phyloP scores from a whole-genome alignment of 2,888 invertebrate genomes.

The Diarsia mendica region DNA sequence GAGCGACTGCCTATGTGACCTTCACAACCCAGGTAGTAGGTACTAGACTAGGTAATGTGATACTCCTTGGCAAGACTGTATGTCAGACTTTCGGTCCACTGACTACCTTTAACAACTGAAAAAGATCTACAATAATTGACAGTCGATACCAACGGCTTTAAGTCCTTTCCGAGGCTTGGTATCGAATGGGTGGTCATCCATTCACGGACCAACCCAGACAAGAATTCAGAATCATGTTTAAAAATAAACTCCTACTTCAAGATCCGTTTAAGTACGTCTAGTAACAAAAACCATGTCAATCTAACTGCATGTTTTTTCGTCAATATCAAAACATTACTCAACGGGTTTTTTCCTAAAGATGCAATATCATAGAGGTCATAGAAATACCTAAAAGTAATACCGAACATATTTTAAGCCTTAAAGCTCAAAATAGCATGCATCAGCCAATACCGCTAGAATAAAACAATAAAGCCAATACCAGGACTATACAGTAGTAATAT shows the following conservation, averaged over 20 bases:
- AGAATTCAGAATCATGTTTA: neutral
- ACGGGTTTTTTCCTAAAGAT: neutral
- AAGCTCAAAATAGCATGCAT: slow-evolving; percentile 29
- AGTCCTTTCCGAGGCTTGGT: too few relatives aligned
- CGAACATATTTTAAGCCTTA: neutral
- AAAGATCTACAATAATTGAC: too few relatives aligned
- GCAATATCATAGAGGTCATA: slow-evolving; percentile 10
- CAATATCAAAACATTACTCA: neutral
- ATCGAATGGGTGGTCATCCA: too few relatives aligned
- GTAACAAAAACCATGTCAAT: neutral
- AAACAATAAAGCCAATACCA: slow-evolving; percentile 46
- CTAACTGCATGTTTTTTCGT: neutral
- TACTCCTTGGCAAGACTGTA: too few relatives aligned
- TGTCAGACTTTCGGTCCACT: too few relatives aligned
- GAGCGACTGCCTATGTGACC: too few relatives aligned
- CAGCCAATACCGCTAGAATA: slow-evolving; percentile 31
- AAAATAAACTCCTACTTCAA: neutral
- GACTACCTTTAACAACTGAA: too few relatives aligned
- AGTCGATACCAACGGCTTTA: too few relatives aligned
- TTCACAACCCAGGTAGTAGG: too few relatives aligned
- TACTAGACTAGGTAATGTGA: too few relatives aligned
- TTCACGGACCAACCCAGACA: too few relatives aligned
- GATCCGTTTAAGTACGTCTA: neutral
- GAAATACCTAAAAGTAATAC: slow-evolving; percentile 11
- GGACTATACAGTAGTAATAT: slow-evolving; percentile 43